Base-by-base conservation (phyloP, 2,888 invertebrate genomes). In the Catocala sponsa region DNA sequence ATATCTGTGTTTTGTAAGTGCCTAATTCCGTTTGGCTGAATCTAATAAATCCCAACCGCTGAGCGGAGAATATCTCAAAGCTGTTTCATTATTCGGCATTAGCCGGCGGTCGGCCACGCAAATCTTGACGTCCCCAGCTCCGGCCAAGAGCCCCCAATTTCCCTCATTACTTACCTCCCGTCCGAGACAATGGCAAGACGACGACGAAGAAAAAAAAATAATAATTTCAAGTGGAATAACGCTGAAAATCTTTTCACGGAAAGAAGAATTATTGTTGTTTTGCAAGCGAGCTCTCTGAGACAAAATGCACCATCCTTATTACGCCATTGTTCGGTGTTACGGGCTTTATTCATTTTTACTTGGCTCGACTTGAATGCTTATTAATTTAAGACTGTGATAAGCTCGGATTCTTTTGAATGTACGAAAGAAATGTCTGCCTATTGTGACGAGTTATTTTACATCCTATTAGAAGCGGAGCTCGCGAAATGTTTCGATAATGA, bases 151-250 rank as follows among this genome's bases (percentile, higher is more conserved):
- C 89, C 91, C 93, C 93, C 91, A 92, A 93, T 93, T 94, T 92
- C 91, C 92, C 91, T 94, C 94, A 94, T 93, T 94, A 92, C 94
- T 94, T 94, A 94, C 94, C 92, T 94, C 89, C 88, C 89, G 82
- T 84, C 88, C 91, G 92, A 94, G 94, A 94, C 95, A 94, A 95
- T 94, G 86, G 94, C 88, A 94, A 92, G 93, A 94, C 89, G 90
- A 91, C 87, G 91, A 91, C 91, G 58, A 90, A 89, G 91, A 92
- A 93, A 92, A 90, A 92, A 91, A 89, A 86, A 93, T 92, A 93
- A 94, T 93, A 94, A 94, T 93, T 92, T 94, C 94, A 94, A 94
- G 94, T 94, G 94, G 94, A 94, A 92, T 92, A 94, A 92, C 91
- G 92, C 93, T 94, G 93, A 92, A 93, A 94, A 93, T 93, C 94